A percentile compares a stretch with the other conserved stretches of the same genome.
These are phyloP conservation scores for Melanotaenia nigrans DNA, from an alignment of 2,797 vertebrate species.

Conservation along the genomic window DNA sequence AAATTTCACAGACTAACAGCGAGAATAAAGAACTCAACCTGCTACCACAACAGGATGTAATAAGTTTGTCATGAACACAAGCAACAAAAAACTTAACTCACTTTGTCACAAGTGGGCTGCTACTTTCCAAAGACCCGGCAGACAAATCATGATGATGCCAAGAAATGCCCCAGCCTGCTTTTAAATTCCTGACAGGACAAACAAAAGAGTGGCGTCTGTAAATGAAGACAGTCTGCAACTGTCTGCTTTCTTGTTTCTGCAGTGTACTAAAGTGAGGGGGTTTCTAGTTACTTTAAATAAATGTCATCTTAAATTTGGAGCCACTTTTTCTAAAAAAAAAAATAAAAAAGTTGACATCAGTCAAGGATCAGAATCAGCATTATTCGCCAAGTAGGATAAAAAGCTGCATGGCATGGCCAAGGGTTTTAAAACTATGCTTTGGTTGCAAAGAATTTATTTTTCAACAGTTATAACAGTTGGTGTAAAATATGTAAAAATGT, in stretches of 20 bases:
- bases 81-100: constrained; percentile 26
- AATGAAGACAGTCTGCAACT: constrained; percentile 33
- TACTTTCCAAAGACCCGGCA: constrained; percentile 20
- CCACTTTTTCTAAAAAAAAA: background rate
- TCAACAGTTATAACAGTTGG: background rate
- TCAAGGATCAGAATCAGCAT: no score
- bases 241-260: constrained; percentile 37
- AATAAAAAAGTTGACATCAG: background rate
- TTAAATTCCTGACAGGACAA: constrained; percentile 32
- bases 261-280: background rate
- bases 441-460: background rate
- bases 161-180: constrained; percentile 34
- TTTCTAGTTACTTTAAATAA: no score
- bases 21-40: constrained; percentile 31
- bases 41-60: constrained; percentile 42
- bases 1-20: constrained; percentile 18
- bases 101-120: constrained; percentile 16
- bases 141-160: constrained; percentile 10
- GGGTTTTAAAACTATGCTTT: background rate
- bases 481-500: background rate
- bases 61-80: constrained; percentile 46
- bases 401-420: no score
- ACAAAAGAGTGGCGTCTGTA: constrained; percentile 26
- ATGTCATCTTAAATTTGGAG: background rate
- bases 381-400: no score